phyloP scores from a whole-genome alignment of 2,113 vertebrate species.

The Urocolius indicus region DNA sequence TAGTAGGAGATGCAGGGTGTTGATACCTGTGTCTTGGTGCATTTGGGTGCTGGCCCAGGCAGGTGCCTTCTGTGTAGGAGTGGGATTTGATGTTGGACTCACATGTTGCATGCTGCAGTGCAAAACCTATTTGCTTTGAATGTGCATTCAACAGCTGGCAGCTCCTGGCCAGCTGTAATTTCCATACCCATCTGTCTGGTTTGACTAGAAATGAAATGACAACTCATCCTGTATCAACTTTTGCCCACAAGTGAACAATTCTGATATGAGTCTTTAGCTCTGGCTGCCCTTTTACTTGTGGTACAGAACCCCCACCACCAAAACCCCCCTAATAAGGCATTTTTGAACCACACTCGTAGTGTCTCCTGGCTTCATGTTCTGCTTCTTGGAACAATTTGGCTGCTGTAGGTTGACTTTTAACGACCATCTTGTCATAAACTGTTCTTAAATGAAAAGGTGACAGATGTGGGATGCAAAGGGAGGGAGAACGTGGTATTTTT shows the following conservation, averaged over 20 bases:
- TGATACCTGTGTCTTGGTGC: neutral
- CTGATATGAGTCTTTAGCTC: neutral
- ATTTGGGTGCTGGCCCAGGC: neutral
- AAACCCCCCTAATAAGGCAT: neutral
- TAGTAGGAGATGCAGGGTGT: neutral
- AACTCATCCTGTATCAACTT: neutral
- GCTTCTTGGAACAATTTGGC: neutral
- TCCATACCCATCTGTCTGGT: accelerated
- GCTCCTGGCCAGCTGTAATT: neutral
- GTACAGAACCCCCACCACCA: no score
- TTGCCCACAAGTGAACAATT: neutral
- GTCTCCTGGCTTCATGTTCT: neutral
- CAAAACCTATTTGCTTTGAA: neutral
- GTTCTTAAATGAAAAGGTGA: neutral
- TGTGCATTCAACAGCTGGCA: neutral
- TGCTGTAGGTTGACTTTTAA: neutral
- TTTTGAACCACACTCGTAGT: neutral
- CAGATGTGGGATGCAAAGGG: neutral
- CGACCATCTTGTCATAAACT: neutral
- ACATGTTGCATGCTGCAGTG: neutral
- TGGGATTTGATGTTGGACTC: neutral
- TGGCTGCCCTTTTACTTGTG: neutral
- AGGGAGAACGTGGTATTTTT: neutral
- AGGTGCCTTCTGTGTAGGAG: neutral
- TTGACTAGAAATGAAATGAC: neutral